These are phyloP conservation scores for Tipula vernalis DNA, from an alignment of 2,888 invertebrate genomes.

Conservation along the genomic window DNA sequence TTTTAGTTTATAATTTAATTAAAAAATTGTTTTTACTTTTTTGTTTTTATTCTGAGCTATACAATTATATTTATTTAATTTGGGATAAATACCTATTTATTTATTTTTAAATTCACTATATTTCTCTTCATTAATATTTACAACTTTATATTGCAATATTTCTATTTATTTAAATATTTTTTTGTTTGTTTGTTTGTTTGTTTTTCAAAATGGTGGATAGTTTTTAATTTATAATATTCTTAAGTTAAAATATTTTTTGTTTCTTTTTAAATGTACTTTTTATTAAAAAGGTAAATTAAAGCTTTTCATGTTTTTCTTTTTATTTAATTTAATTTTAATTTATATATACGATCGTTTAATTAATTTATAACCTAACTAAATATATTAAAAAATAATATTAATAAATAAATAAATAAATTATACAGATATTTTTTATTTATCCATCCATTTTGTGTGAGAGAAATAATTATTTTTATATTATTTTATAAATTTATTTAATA, in stretches of 20 bases:
- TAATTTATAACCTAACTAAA: slow-evolving; percentile 6
- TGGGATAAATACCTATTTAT: background rate
- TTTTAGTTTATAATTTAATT: background rate
- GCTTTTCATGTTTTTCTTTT: slow-evolving; percentile 8
- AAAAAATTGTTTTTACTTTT: background rate
- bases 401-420: background rate
- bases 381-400: background rate
- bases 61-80: slow-evolving; percentile 8
- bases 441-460: slow-evolving; percentile 6
- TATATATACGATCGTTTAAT: slow-evolving; percentile 16
- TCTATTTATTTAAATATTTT: background rate
- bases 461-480: background rate
- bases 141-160: background rate
- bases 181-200: background rate
- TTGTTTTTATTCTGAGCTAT: background rate
- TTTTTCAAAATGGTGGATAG: background rate
- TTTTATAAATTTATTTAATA: background rate
- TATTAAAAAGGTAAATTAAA: slow-evolving; percentile 14
- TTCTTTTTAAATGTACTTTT: slow-evolving; percentile 10
- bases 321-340: slow-evolving; percentile 19
- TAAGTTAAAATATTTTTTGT: background rate
- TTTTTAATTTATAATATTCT: background rate
- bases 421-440: slow-evolving; percentile 12
- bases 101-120: background rate
- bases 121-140: background rate